Base-by-base conservation (phyloP, 2,888 invertebrate species). In the Terebella lapidaria region DNA sequence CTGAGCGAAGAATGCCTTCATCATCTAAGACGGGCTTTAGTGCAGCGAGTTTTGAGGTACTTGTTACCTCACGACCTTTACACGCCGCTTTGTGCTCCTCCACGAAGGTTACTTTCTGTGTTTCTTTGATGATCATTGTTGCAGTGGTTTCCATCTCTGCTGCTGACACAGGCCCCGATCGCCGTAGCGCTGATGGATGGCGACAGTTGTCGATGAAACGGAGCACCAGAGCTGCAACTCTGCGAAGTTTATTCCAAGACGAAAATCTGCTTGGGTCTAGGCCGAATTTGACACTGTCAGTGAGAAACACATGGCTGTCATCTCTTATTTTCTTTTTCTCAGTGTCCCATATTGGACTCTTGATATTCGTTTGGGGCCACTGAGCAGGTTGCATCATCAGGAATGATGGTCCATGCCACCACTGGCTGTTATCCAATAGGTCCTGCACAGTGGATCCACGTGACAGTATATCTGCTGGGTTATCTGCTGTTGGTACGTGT, bases 141-240 rank as follows among this genome's bases (percentile, higher is more conserved):
- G 47, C 59, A 25, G 57, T 28, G 15, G 25, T 42, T 1, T 15
- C 15, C 10, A 59, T 1, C 15, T 62, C 62, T 18, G 35, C 59
- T 27, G 45, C 1, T n/a, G 24, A 29, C 20, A 60, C 22, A 46
- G 42, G n/a, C 45, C 55, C 1, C 46, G n/a, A 10, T 22, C 46
- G 10, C 47, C 61, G 42, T 22, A 46, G 27, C 3, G 20, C 2
- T 52, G 24, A 4, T 27, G 35, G 2, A 10, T 54, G 3, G 25
- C 53, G 28, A 53, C 59, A 62, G 26, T 62, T 62, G 10, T 45
- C 54, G 1, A 59, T 26, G 24, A 62, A 62, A 15, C 59, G 25
- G 24, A 20, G 10, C 18, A 56, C 49, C 56, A 22, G 56, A 24
- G 61, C 61, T 3, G n/a, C 10, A 24, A 59, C 46, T 51, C 59